phyloP scores from a whole-genome alignment of 2,113 vertebrate species.

The Acinonyx jubatus region DNA sequence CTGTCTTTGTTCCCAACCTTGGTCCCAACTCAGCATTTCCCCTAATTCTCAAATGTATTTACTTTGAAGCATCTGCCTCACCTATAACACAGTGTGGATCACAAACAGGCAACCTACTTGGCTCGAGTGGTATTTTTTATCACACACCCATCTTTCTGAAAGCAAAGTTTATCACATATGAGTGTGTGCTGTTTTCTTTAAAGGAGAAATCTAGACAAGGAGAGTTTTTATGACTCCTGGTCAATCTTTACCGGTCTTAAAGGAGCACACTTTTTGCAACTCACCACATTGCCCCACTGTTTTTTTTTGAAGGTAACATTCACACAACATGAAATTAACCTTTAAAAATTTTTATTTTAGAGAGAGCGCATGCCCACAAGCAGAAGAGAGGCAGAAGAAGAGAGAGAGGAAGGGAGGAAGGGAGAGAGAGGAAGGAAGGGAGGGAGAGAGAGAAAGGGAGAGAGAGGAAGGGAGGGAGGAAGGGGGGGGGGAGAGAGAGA shows the following conservation, averaged over 20 bases:
- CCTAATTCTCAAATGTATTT: not conserved
- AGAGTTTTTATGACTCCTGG: not conserved
- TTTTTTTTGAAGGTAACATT: not conserved
- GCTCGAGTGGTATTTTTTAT: not conserved
- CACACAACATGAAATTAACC: not conserved
- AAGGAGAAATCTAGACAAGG: not conserved
- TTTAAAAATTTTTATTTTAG: no score
- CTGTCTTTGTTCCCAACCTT: not conserved
- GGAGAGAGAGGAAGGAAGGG: no score
- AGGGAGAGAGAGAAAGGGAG: rapidly evolving
- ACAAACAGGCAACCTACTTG: not conserved
- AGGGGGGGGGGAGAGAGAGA: no score
- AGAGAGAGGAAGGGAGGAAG: no score
- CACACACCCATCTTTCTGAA: not conserved
- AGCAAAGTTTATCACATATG: not conserved
- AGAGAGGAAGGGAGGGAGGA: no score
- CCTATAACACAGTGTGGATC: not conserved
- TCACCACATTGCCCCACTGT: not conserved
- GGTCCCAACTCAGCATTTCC: not conserved
- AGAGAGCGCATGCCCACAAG: no score
- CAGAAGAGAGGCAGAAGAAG: no score
- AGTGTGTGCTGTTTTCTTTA: not conserved
- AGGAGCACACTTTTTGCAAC: not conserved
- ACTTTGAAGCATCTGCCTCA: not conserved
- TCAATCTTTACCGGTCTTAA: not conserved